Percentiles rank a stretch among this genome's conserved stretches.
Conservation (phyloP, 2,113 vertebrate genomes). For the Eulacestoma nigropectus region DNA sequence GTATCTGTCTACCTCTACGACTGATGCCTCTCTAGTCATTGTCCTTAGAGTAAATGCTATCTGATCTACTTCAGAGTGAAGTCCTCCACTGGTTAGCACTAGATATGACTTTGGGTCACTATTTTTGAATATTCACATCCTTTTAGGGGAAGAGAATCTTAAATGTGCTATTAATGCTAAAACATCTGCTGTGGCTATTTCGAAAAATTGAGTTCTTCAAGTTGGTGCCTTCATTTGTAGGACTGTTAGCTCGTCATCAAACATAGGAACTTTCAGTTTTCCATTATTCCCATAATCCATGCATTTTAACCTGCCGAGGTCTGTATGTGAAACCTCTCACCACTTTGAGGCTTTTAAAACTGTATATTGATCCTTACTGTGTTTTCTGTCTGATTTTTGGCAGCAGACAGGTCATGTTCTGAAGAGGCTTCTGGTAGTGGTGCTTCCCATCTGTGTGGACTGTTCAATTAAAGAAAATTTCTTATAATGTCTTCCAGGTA, state of each 20-base stretch:
- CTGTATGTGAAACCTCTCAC: background rate
- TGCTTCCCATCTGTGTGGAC: background rate
- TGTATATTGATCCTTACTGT: fast-evolving
- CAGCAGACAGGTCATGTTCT: background rate
- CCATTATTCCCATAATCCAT: background rate
- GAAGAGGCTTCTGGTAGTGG: background rate
- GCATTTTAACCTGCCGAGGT: background rate
- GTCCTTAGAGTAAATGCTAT: background rate
- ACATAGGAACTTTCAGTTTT: background rate
- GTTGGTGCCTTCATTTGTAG: background rate
- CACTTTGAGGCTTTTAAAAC: background rate
- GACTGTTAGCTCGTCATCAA: background rate
- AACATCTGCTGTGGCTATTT: background rate
- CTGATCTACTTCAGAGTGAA: background rate
- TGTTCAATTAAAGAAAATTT: background rate
- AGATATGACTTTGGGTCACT: background rate
- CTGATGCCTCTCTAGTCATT: background rate
- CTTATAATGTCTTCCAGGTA: background rate
- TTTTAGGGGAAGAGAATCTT: background rate
- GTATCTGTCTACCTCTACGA: background rate
- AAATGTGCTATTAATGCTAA: background rate
- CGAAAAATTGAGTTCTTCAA: background rate
- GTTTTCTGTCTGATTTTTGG: background rate
- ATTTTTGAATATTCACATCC: background rate
- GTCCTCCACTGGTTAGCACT: background rate